Evolutionary conservation across 2,888 invertebrate species (phyloP).

Genomic region (Andricus curvator): DNA sequence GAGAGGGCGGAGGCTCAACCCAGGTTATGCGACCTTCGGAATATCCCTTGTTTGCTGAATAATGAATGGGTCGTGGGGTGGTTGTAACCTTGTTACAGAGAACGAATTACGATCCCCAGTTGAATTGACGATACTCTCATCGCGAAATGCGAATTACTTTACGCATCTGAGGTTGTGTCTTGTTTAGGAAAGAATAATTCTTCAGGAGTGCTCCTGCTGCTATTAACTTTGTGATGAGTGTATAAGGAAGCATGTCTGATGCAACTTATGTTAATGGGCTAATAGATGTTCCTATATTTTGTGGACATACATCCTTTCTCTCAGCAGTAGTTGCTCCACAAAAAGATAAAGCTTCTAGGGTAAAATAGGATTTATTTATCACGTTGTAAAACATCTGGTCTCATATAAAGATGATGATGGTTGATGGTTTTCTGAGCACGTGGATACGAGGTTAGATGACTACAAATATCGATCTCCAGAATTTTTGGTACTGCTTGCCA

Average conservation of each 20-base stretch:
- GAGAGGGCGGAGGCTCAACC: conserved; percentile 37
- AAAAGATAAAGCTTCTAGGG: background rate
- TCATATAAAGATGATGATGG: no score
- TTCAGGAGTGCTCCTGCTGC: background rate
- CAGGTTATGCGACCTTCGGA: conserved; percentile 45
- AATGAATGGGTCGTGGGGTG: conserved; percentile 42
- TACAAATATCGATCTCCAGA: no score
- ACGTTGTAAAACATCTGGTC: background rate
- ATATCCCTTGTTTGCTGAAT: conserved; percentile 44
- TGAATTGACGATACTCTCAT: conserved; percentile 9
- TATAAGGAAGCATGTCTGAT: no score
- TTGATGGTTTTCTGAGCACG: no score
- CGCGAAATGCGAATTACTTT: background rate
- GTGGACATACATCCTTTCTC: no score
- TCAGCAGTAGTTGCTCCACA: background rate
- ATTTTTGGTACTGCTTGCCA: no score
- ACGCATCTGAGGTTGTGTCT: background rate
- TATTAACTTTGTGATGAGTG: background rate
- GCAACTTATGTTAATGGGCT: no score
- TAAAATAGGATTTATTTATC: background rate
- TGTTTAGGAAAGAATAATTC: conserved; percentile 1
- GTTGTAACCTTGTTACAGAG: conserved; percentile 4
- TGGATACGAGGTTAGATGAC: no score
- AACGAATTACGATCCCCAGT: background rate
- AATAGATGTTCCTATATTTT: no score